These are phyloP conservation scores for Cyphomyrus discorhynchus DNA, from an alignment of 2,113 vertebrate genomes.

Conservation along the genomic window DNA sequence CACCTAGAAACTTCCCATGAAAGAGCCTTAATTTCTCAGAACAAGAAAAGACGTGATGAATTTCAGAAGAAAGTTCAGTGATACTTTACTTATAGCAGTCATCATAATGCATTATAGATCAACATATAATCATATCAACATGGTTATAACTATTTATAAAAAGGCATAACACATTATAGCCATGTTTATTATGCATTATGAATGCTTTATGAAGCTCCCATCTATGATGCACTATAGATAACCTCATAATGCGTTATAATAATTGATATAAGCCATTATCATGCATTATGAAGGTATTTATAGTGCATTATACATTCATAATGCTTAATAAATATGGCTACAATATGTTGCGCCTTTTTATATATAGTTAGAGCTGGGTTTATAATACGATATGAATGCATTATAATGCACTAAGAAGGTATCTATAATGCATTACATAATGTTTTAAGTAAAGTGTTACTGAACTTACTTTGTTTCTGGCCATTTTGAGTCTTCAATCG, in stretches of 20 bases:
- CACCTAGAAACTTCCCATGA: background rate
- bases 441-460: background rate
- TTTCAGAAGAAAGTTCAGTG: background rate
- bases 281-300: background rate
- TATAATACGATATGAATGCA: background rate
- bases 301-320: background rate
- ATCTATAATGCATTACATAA: background rate
- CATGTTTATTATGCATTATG: background rate
- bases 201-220: background rate
- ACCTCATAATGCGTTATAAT: background rate
- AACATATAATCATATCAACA: no score
- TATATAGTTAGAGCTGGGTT: background rate
- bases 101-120: no score
- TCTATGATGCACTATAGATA: background rate
- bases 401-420: background rate
- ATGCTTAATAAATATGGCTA: background rate
- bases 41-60: background rate
- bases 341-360: background rate
- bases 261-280: background rate
- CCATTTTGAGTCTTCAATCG: background rate
- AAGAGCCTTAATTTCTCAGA: background rate
- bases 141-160: no score
- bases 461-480: background rate
- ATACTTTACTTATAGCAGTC: no score
- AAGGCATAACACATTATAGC: background rate